Percentiles rank a stretch among this genome's conserved stretches.
Conservation (phyloP, 2,113 vertebrate genomes). For the Pygoscelis adeliae region DNA sequence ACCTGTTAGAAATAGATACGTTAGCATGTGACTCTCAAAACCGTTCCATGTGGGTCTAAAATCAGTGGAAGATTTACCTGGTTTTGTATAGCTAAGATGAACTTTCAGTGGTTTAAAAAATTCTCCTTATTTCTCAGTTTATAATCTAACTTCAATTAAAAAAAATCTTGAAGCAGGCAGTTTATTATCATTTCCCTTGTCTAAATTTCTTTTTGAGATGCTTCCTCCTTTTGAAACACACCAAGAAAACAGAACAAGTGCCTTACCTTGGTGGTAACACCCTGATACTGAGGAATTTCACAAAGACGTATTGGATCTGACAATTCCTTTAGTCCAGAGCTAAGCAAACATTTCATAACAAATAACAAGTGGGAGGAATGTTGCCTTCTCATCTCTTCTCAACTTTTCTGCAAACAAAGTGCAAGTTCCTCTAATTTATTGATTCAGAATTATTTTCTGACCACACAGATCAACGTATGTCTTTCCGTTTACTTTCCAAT, state of each 20-base stretch:
- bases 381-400: neutral
- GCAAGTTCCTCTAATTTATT: neutral
- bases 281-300: neutral
- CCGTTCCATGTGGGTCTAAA: neutral
- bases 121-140: neutral
- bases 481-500: neutral
- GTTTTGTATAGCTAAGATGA: neutral
- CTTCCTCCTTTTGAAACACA: neutral
- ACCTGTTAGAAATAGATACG: neutral
- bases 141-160: neutral
- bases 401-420: neutral
- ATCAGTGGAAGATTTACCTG: neutral
- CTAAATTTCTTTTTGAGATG: neutral
- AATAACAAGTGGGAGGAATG: neutral
- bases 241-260: neutral
- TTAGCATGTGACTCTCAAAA: neutral
- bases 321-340: neutral
- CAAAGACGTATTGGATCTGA: neutral
- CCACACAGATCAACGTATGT: neutral
- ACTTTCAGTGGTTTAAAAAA: neutral
- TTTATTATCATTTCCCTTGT: neutral
- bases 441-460: conserved; percentile 8
- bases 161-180: neutral
- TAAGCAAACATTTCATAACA: neutral
- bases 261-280: neutral